Evolutionary conservation across 2,797 vertebrate genomes (phyloP).

Genomic region (Petrocephalus schoutedeni): DNA sequence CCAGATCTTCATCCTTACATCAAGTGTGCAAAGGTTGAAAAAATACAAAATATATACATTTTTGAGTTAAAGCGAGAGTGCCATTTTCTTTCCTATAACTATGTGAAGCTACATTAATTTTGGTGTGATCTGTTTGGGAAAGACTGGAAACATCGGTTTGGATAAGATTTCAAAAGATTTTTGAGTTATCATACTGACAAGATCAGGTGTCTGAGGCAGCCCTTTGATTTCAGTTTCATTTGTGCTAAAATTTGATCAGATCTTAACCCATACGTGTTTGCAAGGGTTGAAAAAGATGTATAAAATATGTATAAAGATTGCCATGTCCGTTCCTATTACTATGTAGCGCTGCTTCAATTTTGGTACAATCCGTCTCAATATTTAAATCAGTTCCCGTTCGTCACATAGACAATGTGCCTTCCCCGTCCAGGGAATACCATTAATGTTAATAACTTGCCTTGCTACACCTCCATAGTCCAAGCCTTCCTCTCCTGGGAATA

Average conservation of each 20-base stretch:
- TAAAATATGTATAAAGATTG: neutral
- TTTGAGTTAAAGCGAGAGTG: neutral
- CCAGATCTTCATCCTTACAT: neutral
- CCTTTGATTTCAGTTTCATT: neutral
- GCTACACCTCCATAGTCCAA: conserved; percentile 97
- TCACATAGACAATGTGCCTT: neutral
- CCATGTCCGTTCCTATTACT: neutral
- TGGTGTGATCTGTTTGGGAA: neutral
- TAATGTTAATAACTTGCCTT: conserved; percentile 63
- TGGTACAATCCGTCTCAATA: neutral
- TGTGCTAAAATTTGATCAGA: neutral
- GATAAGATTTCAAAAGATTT: neutral
- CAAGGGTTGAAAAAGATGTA: neutral
- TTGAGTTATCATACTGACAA: neutral
- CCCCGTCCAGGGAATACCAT: neutral
- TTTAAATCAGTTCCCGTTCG: neutral
- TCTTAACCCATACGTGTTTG: neutral
- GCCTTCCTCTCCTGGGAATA: conserved; percentile 95
- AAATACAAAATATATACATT: neutral
- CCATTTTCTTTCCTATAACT: neutral
- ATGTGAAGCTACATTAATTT: neutral
- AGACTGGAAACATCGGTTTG: neutral
- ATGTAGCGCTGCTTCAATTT: neutral
- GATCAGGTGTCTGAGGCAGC: neutral
- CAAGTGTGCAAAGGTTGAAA: neutral